Percentiles rank a stretch among this genome's conserved stretches.
phyloP scores from a whole-genome alignment of 2,113 vertebrate genomes.

The Campylomormyrus numenius region DNA sequence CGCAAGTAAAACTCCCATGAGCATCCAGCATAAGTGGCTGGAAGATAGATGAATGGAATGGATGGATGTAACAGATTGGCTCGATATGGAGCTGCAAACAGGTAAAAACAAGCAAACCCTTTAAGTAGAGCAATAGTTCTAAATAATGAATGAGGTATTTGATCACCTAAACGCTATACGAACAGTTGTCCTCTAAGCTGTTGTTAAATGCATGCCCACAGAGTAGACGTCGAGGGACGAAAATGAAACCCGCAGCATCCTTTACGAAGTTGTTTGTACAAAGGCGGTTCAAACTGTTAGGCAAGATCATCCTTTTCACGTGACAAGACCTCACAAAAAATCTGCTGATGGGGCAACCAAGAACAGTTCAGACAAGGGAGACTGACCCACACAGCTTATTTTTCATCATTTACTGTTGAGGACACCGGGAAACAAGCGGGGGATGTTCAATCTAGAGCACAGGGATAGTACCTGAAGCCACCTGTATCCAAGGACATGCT shows the following conservation, averaged over 20 bases:
- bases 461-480: neutral
- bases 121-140: neutral
- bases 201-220: neutral
- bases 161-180: neutral
- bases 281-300: neutral
- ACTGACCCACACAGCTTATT: neutral
- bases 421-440: neutral
- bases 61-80: neutral
- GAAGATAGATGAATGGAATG: neutral
- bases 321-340: neutral
- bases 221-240: neutral
- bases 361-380: neutral
- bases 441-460: neutral
- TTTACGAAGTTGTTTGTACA: neutral
- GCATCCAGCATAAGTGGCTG: neutral
- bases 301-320: neutral
- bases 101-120: neutral
- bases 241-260: neutral
- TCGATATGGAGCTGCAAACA: neutral
- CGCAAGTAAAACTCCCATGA: neutral
- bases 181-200: neutral
- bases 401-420: neutral
- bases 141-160: neutral
- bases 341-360: neutral
- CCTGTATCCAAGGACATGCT: neutral